Conservation (phyloP, 2,888 invertebrate species). For the Aleiodes leptofemur region DNA sequence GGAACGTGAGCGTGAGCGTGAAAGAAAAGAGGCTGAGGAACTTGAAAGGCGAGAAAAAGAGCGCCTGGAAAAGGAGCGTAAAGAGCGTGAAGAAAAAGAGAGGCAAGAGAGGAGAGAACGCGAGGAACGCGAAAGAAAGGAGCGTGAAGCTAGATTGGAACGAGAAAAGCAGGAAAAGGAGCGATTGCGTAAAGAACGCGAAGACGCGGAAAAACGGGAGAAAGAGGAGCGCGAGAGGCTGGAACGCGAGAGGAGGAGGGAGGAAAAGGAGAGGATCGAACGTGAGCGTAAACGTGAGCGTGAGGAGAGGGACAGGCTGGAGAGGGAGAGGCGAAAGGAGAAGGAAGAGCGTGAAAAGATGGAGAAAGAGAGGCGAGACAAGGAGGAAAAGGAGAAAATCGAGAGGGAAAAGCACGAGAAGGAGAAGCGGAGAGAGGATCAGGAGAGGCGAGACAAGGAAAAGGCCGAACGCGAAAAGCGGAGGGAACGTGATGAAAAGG, state of each 20-base stretch:
- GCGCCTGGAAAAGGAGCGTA: constrained; percentile 65
- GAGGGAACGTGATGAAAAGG: constrained; percentile 69
- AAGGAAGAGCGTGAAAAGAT: constrained; percentile 67
- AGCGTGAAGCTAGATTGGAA: constrained; percentile 61
- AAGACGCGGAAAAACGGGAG: constrained; percentile 68
- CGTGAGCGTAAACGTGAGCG: constrained; percentile 73
- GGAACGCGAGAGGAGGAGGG: constrained; percentile 64
- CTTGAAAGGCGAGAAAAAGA: constrained; percentile 69
- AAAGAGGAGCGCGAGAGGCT: constrained; percentile 75
- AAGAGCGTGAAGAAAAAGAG: constrained; percentile 65
- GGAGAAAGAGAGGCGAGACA: constrained; percentile 71
- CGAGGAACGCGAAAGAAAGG: constrained; percentile 53
- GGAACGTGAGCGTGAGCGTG: constrained; percentile 68
- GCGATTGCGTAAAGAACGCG: constrained; percentile 71
- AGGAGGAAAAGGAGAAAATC: constrained; percentile 74
- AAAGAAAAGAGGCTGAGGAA: constrained; percentile 63
- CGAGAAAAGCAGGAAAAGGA: constrained; percentile 69
- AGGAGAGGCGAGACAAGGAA: constrained; percentile 69
- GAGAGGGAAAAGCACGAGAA: constrained; percentile 70
- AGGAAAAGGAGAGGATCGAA: constrained; percentile 73
- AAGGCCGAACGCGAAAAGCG: constrained; percentile 67
- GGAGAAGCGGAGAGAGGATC: constrained; percentile 58
- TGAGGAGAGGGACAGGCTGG: constrained; percentile 68
- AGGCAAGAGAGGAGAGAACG: constrained; percentile 52
- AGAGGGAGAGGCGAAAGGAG: constrained; percentile 65